phyloP scores from a whole-genome alignment of 2,797 vertebrate genomes.

The Fistularia tabacaria region DNA sequence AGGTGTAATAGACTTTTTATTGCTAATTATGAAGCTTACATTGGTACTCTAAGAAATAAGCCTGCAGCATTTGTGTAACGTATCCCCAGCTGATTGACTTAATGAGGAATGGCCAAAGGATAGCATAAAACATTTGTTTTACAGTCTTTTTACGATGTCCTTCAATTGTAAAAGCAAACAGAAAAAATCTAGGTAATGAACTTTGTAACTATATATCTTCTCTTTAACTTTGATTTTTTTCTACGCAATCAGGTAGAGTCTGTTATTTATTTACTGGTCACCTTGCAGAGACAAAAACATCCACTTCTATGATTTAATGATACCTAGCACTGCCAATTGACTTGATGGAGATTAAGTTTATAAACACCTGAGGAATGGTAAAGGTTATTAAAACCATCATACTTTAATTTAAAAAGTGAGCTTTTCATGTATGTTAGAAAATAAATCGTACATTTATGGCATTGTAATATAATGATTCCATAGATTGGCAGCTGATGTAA shows the following conservation, averaged over 20 bases:
- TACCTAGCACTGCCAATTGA: too few relatives aligned
- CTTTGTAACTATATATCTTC: too few relatives aligned
- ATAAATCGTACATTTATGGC: too few relatives aligned
- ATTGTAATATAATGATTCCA: too few relatives aligned
- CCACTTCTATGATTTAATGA: too few relatives aligned
- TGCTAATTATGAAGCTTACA: constrained; percentile 47
- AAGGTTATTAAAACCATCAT: background rate
- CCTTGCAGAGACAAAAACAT: too few relatives aligned
- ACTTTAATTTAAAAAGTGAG: background rate
- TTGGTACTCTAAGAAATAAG: constrained; percentile 23
- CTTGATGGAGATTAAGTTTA: too few relatives aligned
- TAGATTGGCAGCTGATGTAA: too few relatives aligned
- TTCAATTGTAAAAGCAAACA: background rate
- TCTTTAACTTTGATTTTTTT: too few relatives aligned
- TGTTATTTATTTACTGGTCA: too few relatives aligned
- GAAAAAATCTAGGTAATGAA: background rate
- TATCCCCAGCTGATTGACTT: constrained; percentile 42
- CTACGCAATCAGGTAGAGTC: too few relatives aligned
- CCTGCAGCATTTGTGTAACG: constrained; percentile 30
- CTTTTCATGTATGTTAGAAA: background rate
- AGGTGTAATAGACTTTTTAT: constrained; percentile 57
- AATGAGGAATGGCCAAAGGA: constrained; percentile 26
- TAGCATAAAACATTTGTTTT: constrained; percentile 6
- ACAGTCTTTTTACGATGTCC: constrained; percentile 20
- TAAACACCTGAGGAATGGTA: too few relatives aligned